These are phyloP conservation scores for Rhamnusium bicolor DNA, from an alignment of 2,888 invertebrate genomes.

Conservation along the genomic window DNA sequence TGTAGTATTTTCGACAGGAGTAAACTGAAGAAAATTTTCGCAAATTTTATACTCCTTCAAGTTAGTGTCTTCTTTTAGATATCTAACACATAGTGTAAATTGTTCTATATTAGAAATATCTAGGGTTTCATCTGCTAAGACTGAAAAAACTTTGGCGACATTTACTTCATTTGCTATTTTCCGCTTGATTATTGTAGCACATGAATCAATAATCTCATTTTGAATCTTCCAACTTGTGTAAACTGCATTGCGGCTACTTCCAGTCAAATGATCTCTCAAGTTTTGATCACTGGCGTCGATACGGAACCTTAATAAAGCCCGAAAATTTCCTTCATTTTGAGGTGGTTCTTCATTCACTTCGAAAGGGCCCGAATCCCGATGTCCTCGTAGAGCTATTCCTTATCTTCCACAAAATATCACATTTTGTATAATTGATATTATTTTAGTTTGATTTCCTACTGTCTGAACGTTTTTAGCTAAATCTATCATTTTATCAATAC, in stretches of 20 bases:
- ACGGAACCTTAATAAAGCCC: background rate
- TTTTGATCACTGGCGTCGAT: background rate
- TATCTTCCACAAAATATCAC: background rate
- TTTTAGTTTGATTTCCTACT: background rate
- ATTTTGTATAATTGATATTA: background rate
- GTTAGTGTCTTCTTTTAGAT: background rate
- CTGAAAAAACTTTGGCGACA: slow-evolving; percentile 26
- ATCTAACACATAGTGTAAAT: background rate
- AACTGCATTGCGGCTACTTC: slow-evolving; percentile 17
- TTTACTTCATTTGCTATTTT: slow-evolving; percentile 24
- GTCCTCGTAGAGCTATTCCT: background rate
- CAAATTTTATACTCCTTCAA: slow-evolving; percentile 1
- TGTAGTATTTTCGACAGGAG: background rate
- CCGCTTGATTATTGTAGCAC: slow-evolving; percentile 17
- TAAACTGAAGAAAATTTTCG: slow-evolving; percentile 4
- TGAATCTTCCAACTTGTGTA: slow-evolving; percentile 33
- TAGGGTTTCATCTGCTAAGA: slow-evolving; percentile 29
- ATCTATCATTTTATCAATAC: background rate
- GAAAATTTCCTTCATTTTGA: background rate
- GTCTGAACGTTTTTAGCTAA: background rate
- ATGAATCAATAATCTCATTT: slow-evolving; percentile 31
- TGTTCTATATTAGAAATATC: slow-evolving; percentile 20
- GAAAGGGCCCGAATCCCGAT: background rate
- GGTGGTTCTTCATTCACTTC: background rate
- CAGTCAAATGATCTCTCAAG: background rate